A percentile compares a stretch with the other conserved stretches of the same genome.
Conservation (phyloP, 2,797 vertebrate species). For the Cuniculus paca region DNA sequence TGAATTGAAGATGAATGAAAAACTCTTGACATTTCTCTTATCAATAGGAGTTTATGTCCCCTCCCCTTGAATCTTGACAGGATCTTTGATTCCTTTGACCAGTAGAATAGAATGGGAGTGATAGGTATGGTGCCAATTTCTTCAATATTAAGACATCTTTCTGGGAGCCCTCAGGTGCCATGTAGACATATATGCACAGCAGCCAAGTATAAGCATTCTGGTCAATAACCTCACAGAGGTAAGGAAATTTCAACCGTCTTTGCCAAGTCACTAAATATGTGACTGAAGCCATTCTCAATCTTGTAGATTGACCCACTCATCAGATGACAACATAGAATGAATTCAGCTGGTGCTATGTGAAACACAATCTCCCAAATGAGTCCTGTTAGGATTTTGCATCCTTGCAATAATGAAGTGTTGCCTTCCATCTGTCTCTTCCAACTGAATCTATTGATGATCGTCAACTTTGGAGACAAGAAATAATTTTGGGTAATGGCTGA, state of each 20-base stretch:
- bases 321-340: background rate
- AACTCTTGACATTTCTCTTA: background rate
- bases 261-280: background rate
- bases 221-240: background rate
- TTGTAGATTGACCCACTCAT: background rate
- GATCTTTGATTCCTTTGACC: background rate
- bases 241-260: background rate
- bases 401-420: background rate
- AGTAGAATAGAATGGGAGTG: background rate
- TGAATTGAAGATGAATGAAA: background rate
- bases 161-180: background rate
- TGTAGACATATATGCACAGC: background rate
- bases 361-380: background rate
- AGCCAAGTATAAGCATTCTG: background rate
- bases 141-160: background rate
- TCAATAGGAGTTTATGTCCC: background rate
- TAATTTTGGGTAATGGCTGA: too few relatives aligned
- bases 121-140: background rate
- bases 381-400: background rate
- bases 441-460: background rate
- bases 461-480: background rate
- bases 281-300: background rate
- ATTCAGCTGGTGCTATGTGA: background rate
- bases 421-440: background rate
- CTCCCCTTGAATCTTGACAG: background rate